phyloP scores from a whole-genome alignment of 64 coral and sea anemone genomes.

The Hydrozoanthus tunicans region DNA sequence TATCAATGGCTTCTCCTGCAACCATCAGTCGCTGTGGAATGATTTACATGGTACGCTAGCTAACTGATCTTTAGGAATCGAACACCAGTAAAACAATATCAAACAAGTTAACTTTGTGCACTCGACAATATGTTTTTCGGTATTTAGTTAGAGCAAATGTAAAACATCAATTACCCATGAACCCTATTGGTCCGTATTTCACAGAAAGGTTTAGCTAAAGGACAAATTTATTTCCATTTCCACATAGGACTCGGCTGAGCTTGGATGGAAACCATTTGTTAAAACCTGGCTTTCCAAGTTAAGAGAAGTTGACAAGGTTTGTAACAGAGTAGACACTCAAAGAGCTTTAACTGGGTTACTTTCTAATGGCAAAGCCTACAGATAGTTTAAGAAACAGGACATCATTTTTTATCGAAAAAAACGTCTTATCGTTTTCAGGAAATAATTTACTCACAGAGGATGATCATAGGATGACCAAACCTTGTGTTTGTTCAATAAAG shows the following conservation, averaged over 20 bases:
- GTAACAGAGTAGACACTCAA: neutral
- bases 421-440: no score
- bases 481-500: no score
- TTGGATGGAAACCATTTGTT: slow-evolving; percentile 94
- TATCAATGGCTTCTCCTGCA: slow-evolving; percentile 90
- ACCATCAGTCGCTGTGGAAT: slow-evolving; percentile 98
- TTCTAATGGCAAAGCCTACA: no score
- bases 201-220: neutral
- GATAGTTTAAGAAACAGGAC: no score
- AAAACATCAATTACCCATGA: no score
- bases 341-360: neutral
- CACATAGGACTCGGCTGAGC: slow-evolving; percentile 79
- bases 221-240: neutral
- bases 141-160: neutral
- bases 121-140: no score
- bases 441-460: no score
- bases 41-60: slow-evolving; percentile 89
- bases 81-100: no score
- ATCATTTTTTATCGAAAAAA: no score
- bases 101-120: no score
- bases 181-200: no score
- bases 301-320: slow-evolving; percentile 73
- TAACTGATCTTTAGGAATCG: neutral
- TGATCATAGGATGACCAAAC: no score
- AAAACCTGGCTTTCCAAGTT: slow-evolving; percentile 90